Evolutionary conservation across 2,113 vertebrate species (phyloP), one percentile per base, ranked within the genome.

Genomic region (Dipodomys merriami): DNA sequence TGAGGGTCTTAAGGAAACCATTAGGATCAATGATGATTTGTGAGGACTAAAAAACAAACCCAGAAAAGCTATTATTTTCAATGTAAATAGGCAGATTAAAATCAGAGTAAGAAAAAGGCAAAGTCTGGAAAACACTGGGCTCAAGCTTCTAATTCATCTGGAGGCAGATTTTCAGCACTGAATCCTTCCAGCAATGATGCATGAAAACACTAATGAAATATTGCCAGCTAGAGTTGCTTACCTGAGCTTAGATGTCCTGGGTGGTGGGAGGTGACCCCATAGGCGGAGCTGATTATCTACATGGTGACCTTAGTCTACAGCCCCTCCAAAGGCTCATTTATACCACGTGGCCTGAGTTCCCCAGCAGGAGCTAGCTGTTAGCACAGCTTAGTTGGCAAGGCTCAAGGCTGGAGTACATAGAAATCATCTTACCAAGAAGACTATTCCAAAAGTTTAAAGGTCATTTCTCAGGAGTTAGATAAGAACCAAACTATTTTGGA

Each of bases 401-500:
- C 57, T 33, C 60, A 78, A 73, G 53, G 85, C 76, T 20, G 53
- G 53, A 53, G 62, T 53, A 76, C 85, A 64, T 9, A 20, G 68
- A 80, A 57, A 53, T 20, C 83, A 9, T 71, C 60, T 68, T 91
- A 72, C 64, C 79, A 39, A 49, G 76, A 53, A 91, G 83, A 64
- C 27, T 86, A 69, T 94, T 82, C n/a, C 35, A 92, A 82, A 30
- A 79, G 49, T 23, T 94, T 90, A 76, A 72, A 65, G 25, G 5
- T 65, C 76, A 53, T 57, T 68, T 60, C 29, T 20, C n/a, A 65
- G 83, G 83, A 83, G 27, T 67, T 60, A 79, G 30, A 33, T 23
- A 91, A 87, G 71, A 16, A 27, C 5, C 33, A 67, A 33, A 27
- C 23, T 3, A 74, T 92, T 83, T 39, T 69, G 72, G 60, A 91